phyloP scores from a whole-genome alignment of 53 echinoderm and acorn worm species.

The Holothuria leucospilota region DNA sequence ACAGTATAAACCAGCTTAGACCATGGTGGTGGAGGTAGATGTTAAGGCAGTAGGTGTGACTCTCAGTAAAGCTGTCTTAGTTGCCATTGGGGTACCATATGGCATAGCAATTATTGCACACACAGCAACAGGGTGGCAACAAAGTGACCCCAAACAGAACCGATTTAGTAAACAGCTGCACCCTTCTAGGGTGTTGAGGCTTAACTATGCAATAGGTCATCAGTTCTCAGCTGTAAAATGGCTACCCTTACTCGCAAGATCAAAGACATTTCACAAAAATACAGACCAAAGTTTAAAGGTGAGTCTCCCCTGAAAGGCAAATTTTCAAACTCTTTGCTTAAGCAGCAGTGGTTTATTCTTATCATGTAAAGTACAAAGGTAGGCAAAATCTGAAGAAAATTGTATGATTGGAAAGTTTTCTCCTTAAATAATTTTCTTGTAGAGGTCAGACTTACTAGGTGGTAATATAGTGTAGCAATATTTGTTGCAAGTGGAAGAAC shows the following conservation, averaged over 20 bases:
- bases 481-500: too few species aligned
- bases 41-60: slow-evolving; percentile 30
- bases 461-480: too few species aligned
- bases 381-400: too few species aligned
- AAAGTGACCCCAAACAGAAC: slow-evolving; percentile 52
- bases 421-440: too few species aligned
- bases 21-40: slow-evolving; percentile 1
- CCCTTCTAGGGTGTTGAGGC: slow-evolving; percentile 63
- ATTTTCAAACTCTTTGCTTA: neutral
- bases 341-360: too few species aligned
- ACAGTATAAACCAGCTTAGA: too few species aligned
- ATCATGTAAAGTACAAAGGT: too few species aligned
- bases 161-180: slow-evolving; percentile 62
- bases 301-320: neutral
- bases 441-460: too few species aligned
- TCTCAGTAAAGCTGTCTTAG: slow-evolving; percentile 49
- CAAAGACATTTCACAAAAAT: slow-evolving; percentile 29
- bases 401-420: too few species aligned
- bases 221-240: slow-evolving; percentile 49
- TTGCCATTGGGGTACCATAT: slow-evolving; percentile 71
- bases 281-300: slow-evolving; percentile 64
- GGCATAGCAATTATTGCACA: slow-evolving; percentile 61
- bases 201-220: slow-evolving; percentile 52
- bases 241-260: slow-evolving; percentile 54
- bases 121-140: slow-evolving; percentile 69